These are phyloP conservation scores for Erpetoichthys calabaricus DNA, from an alignment of 2,797 vertebrate species.

Conservation along the genomic window DNA sequence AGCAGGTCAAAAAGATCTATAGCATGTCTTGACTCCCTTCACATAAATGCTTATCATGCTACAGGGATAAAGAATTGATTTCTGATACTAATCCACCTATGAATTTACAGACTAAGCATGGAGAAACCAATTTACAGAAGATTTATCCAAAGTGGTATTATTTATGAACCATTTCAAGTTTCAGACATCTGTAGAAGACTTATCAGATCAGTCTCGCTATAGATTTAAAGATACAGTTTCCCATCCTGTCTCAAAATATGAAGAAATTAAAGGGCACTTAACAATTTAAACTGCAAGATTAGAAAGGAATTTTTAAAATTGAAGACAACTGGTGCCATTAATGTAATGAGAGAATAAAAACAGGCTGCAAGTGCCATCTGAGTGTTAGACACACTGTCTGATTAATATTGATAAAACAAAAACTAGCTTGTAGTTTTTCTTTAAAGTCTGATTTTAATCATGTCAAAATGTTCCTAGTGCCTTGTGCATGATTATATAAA, in stretches of 20 bases:
- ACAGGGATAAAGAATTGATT: constrained; percentile 11
- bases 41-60: constrained; percentile 5
- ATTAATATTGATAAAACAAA: too few relatives aligned
- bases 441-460: too few relatives aligned
- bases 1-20: constrained; percentile 3
- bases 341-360: not conserved
- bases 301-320: not conserved
- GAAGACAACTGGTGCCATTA: not conserved
- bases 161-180: constrained; percentile 9
- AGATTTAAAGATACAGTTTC: constrained; percentile 5
- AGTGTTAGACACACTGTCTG: too few relatives aligned
- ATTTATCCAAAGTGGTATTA: constrained; percentile 9
- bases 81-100: constrained; percentile 12
- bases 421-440: too few relatives aligned
- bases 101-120: constrained; percentile 9
- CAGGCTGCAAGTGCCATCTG: not conserved
- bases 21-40: not conserved
- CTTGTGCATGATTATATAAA: too few relatives aligned
- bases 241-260: not conserved
- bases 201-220: constrained; percentile 2
- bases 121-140: constrained; percentile 6
- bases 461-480: too few relatives aligned
- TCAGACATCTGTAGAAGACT: constrained; percentile 2
- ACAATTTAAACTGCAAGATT: constrained; percentile 1
- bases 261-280: constrained; percentile 1